Conservation (phyloP, 2,888 invertebrate species). For the Timandra comae region DNA sequence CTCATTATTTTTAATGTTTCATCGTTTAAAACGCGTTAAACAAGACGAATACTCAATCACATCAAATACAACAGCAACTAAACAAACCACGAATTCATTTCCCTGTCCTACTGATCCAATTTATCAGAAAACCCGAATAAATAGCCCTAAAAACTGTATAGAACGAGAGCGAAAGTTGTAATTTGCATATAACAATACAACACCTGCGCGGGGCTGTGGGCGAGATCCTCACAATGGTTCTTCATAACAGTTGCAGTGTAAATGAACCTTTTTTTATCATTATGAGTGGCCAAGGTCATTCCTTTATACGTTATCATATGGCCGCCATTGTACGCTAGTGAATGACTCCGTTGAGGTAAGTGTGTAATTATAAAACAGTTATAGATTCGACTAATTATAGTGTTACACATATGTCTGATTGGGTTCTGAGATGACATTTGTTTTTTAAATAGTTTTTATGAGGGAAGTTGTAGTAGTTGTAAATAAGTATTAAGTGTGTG, state of each 20-base stretch:
- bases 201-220: constrained; percentile 66
- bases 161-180: constrained; percentile 67
- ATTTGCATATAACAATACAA: constrained; percentile 75
- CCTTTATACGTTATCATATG: constrained; percentile 55
- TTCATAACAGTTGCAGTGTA: constrained; percentile 69
- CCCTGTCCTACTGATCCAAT: constrained; percentile 15
- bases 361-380: constrained; percentile 10
- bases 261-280: constrained; percentile 74
- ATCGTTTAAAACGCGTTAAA: no score
- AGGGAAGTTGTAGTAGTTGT: no score
- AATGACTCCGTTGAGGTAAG: constrained; percentile 7
- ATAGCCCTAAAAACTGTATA: constrained; percentile 51
- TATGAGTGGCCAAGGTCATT: constrained; percentile 65
- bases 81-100: neutral
- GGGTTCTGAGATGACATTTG: no score
- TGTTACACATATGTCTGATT: no score
- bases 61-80: no score
- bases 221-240: constrained; percentile 55
- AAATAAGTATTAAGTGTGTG: no score
- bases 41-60: no score
- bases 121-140: constrained; percentile 18
- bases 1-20: no score
- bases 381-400: constrained; percentile 11
- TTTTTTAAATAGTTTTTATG: no score
- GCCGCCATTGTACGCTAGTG: constrained; percentile 19